Conservation (phyloP, 2,797 vertebrate genomes). For the Oreortyx pictus region DNA sequence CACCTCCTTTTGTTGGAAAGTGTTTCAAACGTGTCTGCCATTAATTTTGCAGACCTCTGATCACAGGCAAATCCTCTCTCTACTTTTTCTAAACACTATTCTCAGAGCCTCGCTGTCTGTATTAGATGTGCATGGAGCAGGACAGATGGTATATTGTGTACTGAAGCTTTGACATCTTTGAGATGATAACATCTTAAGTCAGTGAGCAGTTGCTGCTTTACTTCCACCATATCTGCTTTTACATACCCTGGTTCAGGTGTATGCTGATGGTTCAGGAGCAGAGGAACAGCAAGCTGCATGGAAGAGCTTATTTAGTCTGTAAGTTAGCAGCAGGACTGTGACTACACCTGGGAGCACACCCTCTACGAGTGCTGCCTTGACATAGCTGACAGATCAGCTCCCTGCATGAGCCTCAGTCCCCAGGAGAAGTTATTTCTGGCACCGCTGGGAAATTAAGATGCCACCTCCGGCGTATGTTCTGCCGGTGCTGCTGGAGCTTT, state of each 20-base stretch:
- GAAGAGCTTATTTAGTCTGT: not conserved
- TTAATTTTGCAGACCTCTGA: not conserved
- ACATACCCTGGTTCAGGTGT: not conserved
- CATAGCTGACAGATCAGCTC: not conserved
- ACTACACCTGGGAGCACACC: not conserved
- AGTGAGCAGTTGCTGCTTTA: not conserved
- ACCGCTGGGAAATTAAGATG: not conserved
- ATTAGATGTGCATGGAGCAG: not conserved
- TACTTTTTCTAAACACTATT: not conserved
- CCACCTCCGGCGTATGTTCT: not conserved
- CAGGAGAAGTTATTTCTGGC: not conserved
- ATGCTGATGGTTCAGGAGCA: not conserved
- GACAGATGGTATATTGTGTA: rapidly evolving
- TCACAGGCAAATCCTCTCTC: not conserved
- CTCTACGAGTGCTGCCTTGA: not conserved
- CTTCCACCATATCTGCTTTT: not conserved
- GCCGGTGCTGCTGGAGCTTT: not conserved
- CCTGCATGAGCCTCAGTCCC: not conserved
- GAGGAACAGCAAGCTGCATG: not conserved
- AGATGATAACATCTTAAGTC: not conserved
- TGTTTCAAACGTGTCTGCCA: not conserved
- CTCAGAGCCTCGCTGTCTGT: not conserved
- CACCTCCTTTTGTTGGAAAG: not conserved
- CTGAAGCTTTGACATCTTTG: not conserved
- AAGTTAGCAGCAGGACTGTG: not conserved